Conservation (phyloP, 2,888 invertebrate genomes). For the Ceraclea dissimilis region DNA sequence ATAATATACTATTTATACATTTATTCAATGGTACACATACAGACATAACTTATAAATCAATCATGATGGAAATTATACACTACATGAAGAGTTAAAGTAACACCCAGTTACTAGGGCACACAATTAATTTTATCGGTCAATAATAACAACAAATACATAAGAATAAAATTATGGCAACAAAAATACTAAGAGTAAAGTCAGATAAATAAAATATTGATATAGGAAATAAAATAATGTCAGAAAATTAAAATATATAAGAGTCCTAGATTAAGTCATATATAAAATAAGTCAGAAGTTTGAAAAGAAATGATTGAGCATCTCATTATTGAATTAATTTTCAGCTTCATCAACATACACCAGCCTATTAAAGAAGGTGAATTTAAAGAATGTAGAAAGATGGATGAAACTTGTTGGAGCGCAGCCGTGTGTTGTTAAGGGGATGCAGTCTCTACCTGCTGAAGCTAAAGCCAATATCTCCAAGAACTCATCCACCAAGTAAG, state of each 20-base stretch:
- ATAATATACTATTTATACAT: background rate
- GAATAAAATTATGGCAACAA: too few species aligned
- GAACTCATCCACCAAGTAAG: background rate
- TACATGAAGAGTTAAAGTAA: too few species aligned
- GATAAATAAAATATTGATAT: too few species aligned
- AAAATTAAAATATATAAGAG: too few species aligned
- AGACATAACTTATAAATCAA: too few species aligned
- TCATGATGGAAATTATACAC: too few species aligned
- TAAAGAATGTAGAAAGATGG: constrained; percentile 58
- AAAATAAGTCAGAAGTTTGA: background rate
- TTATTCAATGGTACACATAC: too few species aligned
- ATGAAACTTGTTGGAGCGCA: constrained; percentile 58
- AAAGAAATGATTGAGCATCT: background rate
- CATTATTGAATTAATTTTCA: constrained; percentile 15
- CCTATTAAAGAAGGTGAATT: constrained; percentile 40
- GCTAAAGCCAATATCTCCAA: background rate
- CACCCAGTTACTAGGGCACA: too few species aligned
- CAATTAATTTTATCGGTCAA: too few species aligned
- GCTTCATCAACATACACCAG: constrained; percentile 34
- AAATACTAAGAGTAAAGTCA: too few species aligned
- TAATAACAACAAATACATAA: too few species aligned
- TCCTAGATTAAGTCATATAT: background rate
- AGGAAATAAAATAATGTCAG: too few species aligned
- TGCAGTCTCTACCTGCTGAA: constrained; percentile 12
- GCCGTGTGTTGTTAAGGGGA: constrained; percentile 14